Conservation (phyloP, 2,888 invertebrate genomes). For the Amiota minor region DNA sequence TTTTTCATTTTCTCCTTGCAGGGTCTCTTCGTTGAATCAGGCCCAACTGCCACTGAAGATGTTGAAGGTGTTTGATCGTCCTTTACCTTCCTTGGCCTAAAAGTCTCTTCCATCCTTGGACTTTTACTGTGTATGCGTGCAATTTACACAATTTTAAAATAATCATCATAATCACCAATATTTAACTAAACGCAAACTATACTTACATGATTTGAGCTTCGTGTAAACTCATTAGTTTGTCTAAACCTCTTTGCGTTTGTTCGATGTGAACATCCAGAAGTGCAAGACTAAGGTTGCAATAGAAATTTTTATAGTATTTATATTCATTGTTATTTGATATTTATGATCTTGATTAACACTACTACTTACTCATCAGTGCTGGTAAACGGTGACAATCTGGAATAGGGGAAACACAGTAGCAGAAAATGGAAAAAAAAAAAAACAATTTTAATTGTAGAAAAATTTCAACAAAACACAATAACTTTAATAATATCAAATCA, state of each 20-base stretch:
- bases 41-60: conserved; percentile 52
- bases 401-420: neutral
- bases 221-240: conserved; percentile 64
- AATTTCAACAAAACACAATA: neutral
- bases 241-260: conserved; percentile 67
- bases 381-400: conserved; percentile 66
- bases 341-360: conserved; percentile 18
- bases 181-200: neutral
- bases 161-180: neutral
- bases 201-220: conserved; percentile 62
- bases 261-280: conserved; percentile 60
- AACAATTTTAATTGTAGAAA: neutral
- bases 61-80: conserved; percentile 38
- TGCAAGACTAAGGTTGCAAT: conserved; percentile 47
- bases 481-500: neutral
- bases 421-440: neutral
- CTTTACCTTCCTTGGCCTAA: conserved; percentile 47
- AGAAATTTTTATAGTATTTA: neutral
- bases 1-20: conserved; percentile 70
- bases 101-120: conserved; percentile 48
- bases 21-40: conserved; percentile 55
- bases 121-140: conserved; percentile 47
- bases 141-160: neutral
- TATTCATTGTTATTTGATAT: neutral
- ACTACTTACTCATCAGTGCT: conserved; percentile 65